phyloP scores from a whole-genome alignment of 2,888 invertebrate genomes.

The Netelia inedita region DNA sequence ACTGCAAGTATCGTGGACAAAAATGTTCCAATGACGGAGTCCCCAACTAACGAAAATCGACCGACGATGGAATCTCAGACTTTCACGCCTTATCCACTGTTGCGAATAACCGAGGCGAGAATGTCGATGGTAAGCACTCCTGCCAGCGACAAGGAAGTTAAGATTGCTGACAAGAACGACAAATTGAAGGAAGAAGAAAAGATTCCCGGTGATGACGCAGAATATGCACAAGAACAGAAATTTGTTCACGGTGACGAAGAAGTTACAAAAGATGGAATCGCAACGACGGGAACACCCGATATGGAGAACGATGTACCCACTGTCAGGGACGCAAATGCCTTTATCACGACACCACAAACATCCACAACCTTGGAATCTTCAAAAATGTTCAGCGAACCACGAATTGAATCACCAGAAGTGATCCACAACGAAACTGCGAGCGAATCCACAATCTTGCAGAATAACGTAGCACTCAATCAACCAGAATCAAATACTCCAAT shows the following conservation, averaged over 20 bases:
- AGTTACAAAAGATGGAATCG: constrained; percentile 30
- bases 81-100: constrained; percentile 73
- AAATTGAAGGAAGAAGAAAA: neutral
- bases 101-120: constrained; percentile 57
- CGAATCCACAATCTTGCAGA: constrained; percentile 34
- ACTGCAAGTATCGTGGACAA: constrained; percentile 18
- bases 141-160: neutral
- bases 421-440: constrained; percentile 6
- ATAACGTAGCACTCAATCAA: constrained; percentile 17
- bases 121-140: constrained; percentile 1
- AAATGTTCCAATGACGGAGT: constrained; percentile 29
- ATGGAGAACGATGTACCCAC: constrained; percentile 45
- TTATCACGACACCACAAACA: constrained; percentile 12
- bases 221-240: neutral
- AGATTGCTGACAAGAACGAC: neutral
- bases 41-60: constrained; percentile 49
- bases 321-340: constrained; percentile 9
- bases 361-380: neutral
- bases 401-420: constrained; percentile 16
- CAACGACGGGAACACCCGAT: neutral
- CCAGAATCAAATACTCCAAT: constrained; percentile 24
- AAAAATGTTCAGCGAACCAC: neutral
- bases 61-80: constrained; percentile 51
- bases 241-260: constrained; percentile 13
- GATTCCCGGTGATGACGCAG: neutral